Percentiles rank a stretch among this genome's conserved stretches.
phyloP scores from a whole-genome alignment of 2,888 invertebrate species.

The Antheraea assamensis region DNA sequence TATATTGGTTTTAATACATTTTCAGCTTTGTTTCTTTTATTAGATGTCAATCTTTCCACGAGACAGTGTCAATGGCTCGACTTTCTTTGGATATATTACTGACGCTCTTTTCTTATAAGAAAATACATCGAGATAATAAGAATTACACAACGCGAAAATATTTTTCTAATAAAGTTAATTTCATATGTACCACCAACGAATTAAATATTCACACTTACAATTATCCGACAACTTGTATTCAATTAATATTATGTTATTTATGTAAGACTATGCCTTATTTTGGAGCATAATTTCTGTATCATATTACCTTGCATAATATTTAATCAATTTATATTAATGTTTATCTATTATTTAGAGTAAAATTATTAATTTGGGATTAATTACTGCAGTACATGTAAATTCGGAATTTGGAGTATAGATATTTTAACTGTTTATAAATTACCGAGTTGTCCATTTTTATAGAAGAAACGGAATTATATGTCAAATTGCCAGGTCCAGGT shows the following conservation, averaged over 20 bases:
- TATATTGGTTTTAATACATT: slow-evolving; percentile 5
- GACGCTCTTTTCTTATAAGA: neutral
- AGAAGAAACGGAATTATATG: no score
- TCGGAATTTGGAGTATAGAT: neutral
- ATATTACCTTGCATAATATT: neutral
- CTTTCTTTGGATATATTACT: neutral
- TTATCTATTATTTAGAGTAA: no score
- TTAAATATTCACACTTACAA: no score
- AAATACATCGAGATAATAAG: neutral
- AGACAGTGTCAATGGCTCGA: slow-evolving; percentile 14
- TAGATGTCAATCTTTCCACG: slow-evolving; percentile 20
- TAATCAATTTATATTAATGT: neutral
- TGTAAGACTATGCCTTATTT: neutral
- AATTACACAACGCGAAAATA: neutral
- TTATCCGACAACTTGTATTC: no score
- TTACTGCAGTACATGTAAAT: neutral
- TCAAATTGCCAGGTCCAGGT: no score
- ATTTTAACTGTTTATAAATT: neutral
- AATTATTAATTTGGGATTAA: no score
- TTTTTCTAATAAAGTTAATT: neutral
- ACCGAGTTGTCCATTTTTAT: no score
- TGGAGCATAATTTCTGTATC: neutral
- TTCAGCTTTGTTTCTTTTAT: slow-evolving; percentile 1
- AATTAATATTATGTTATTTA: neutral
- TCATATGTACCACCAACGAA: neutral